phyloP scores from a whole-genome alignment of 1,140 invertebrate genomes.

The Neodiprion virginianus region DNA sequence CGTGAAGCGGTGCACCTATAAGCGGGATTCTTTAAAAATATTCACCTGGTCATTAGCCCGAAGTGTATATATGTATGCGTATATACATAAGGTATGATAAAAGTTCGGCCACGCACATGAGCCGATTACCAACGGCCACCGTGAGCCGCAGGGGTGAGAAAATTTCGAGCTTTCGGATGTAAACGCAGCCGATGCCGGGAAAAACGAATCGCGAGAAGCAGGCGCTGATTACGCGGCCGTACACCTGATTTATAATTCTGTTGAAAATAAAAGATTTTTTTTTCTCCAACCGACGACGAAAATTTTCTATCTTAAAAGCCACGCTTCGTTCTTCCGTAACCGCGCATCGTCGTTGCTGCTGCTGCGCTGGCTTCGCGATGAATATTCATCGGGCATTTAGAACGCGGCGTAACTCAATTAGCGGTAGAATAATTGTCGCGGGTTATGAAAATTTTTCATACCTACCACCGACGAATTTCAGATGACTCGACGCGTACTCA shows the following conservation, averaged over 20 bases:
- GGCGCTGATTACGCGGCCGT: too few relatives aligned
- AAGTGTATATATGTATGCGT: not conserved
- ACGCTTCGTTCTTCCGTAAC: too few relatives aligned
- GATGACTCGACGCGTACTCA: too few relatives aligned
- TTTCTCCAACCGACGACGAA: not conserved
- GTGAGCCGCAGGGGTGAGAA: too few relatives aligned
- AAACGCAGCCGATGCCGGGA: too few relatives aligned
- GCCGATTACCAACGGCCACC: not conserved
- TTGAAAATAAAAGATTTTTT: not conserved
- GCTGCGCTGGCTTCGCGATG: not conserved
- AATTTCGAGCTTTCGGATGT: too few relatives aligned
- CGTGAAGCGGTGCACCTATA: slow-evolving; percentile 46
- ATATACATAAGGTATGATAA: slow-evolving; percentile 26
- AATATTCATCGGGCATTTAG: slow-evolving; percentile 1
- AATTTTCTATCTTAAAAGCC: not conserved
- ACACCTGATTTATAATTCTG: not conserved
- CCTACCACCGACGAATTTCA: too few relatives aligned
- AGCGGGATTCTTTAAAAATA: slow-evolving; percentile 58
- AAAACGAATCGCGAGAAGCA: too few relatives aligned
- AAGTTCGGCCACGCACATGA: slow-evolving; percentile 11
- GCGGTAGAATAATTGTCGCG: not conserved
- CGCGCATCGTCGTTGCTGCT: too few relatives aligned
- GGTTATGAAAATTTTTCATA: not conserved
- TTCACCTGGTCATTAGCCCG: slow-evolving; percentile 54
- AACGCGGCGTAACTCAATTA: not conserved